Conservation (phyloP, 2,113 vertebrate genomes). For the Indicator indicator region DNA sequence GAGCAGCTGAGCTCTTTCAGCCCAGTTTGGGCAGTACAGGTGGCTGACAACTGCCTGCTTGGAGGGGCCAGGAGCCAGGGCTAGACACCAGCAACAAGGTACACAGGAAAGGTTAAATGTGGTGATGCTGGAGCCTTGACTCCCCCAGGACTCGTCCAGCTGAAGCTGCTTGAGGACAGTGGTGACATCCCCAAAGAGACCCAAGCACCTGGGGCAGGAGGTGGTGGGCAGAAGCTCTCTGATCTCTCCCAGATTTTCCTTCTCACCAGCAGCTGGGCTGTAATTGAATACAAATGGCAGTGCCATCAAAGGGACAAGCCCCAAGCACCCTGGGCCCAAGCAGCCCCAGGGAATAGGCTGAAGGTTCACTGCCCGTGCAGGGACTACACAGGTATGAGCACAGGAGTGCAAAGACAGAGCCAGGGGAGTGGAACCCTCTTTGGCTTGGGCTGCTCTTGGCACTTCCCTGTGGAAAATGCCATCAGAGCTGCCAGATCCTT, state of each 20-base stretch:
- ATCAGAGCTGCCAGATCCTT: background rate
- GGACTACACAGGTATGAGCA: rapidly evolving
- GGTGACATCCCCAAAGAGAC: rapidly evolving
- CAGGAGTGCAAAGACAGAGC: background rate
- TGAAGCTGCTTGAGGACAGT: background rate
- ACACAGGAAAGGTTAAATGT: rapidly evolving
- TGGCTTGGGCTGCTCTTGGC: rapidly evolving
- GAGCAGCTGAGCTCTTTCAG: background rate
- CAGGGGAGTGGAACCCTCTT: rapidly evolving
- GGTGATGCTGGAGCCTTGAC: background rate
- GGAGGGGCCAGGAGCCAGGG: rapidly evolving
- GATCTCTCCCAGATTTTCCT: background rate
- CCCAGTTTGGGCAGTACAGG: background rate
- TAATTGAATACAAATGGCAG: background rate
- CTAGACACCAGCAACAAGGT: background rate
- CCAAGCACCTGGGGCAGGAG: background rate
- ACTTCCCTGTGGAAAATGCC: background rate
- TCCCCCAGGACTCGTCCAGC: background rate
- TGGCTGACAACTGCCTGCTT: background rate
- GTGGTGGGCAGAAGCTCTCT: background rate
- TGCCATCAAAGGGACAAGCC: background rate
- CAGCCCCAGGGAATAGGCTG: background rate
- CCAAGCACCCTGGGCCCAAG: background rate
- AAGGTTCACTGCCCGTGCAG: rapidly evolving
- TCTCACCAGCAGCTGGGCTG: background rate